phyloP scores from a whole-genome alignment of 2,888 invertebrate species.

The Himalopsyche japonica region DNA sequence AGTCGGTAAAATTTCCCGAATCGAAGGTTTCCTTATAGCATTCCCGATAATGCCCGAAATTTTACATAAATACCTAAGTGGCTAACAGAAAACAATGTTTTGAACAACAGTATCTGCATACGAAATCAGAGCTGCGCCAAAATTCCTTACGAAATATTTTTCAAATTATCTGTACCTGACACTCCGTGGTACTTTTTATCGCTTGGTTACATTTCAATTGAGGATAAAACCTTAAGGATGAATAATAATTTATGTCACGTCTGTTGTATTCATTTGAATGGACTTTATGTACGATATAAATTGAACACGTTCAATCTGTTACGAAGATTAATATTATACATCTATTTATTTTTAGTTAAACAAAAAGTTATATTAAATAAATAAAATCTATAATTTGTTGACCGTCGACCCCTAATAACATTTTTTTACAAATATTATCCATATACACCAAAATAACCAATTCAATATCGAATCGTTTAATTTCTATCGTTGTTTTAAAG shows the following conservation, averaged over 20 bases:
- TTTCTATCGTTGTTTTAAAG: background rate
- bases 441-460: too few species aligned
- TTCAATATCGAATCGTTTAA: background rate
- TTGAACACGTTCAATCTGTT: background rate
- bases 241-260: background rate
- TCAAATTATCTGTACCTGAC: background rate
- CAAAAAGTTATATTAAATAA: background rate
- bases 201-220: background rate
- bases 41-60: background rate
- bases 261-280: background rate
- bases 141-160: background rate
- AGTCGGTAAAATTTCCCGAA: background rate
- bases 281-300: background rate
- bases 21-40: background rate
- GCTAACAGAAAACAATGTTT: background rate
- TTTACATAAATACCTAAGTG: background rate
- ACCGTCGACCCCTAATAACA: background rate
- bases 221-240: background rate
- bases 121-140: background rate
- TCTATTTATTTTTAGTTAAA: background rate
- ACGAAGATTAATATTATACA: background rate
- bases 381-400: background rate
- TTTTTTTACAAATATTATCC: background rate
- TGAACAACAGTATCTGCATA: background rate
- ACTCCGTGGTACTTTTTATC: background rate